phyloP scores from a whole-genome alignment of 2,797 vertebrate species.

The Oreochromis mossambicus region DNA sequence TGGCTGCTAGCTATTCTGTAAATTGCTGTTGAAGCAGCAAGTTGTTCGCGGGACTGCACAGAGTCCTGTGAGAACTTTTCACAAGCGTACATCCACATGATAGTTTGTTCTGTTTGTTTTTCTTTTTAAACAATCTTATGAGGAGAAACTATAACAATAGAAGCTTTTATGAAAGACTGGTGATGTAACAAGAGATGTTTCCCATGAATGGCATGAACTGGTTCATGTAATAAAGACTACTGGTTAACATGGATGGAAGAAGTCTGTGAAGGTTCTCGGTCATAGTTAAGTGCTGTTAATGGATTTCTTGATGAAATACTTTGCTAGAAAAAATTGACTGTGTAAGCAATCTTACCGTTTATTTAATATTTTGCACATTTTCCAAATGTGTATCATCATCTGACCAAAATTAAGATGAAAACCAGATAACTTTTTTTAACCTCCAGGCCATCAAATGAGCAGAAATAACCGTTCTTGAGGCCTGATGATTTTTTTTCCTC shows the following conservation, averaged over 20 bases:
- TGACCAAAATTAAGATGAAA: background rate
- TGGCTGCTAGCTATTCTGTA: background rate
- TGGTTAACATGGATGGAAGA: background rate
- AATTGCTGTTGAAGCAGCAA: background rate
- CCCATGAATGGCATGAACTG: background rate
- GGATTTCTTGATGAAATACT: background rate
- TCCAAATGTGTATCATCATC: background rate
- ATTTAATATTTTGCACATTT: background rate
- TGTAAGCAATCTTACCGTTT: background rate
- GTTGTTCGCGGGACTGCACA: background rate
- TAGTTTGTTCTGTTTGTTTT: background rate
- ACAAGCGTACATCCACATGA: background rate
- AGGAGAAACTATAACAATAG: background rate
- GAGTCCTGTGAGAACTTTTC: background rate
- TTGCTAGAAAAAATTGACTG: background rate
- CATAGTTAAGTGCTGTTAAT: background rate
- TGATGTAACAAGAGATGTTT: background rate
- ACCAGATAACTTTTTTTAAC: background rate
- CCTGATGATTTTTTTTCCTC: constrained; percentile 20
- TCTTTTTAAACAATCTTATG: background rate
- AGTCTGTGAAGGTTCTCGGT: background rate
- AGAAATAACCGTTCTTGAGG: background rate
- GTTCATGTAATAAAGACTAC: background rate
- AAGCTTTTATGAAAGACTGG: background rate
- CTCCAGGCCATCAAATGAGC: background rate